Evolutionary conservation across 1,140 invertebrate species (phyloP).

Genomic region (Trialeurodes vaporariorum): DNA sequence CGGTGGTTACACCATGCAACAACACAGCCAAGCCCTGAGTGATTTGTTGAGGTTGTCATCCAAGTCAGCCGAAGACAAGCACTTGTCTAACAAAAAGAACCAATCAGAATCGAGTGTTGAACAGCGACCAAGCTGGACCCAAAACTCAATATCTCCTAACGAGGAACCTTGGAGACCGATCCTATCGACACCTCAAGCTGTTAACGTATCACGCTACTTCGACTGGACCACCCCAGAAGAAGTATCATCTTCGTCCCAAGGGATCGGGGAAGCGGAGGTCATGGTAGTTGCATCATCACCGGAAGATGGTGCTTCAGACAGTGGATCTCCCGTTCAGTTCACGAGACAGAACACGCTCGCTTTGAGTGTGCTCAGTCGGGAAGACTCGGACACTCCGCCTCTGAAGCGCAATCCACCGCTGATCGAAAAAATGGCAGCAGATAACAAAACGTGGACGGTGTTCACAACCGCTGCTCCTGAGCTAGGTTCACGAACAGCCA

Average conservation of each 20-base stretch:
- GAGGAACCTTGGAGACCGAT: background rate
- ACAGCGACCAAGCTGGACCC: too few species aligned
- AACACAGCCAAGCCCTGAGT: slow-evolving; percentile 18
- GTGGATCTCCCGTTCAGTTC: background rate
- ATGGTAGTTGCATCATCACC: slow-evolving; percentile 1
- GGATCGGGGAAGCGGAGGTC: slow-evolving; percentile 10
- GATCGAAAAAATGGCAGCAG: background rate
- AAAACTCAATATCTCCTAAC: too few species aligned
- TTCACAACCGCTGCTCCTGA: too few species aligned
- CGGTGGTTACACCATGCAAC: background rate
- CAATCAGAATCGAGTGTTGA: background rate
- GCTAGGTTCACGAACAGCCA: too few species aligned
- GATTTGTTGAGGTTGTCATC: slow-evolving; percentile 11
- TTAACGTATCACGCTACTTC: background rate
- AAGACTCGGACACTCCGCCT: background rate
- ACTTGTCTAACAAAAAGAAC: too few species aligned
- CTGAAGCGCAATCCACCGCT: background rate
- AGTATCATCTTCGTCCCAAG: background rate
- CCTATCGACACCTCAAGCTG: background rate
- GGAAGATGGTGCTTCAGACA: background rate
- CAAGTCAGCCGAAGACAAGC: too few species aligned
- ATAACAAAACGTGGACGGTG: too few species aligned
- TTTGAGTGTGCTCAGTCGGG: background rate
- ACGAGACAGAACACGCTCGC: background rate
- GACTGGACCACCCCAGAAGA: background rate